phyloP scores from a whole-genome alignment of 2,797 vertebrate genomes.

The Poecilia wingei region DNA sequence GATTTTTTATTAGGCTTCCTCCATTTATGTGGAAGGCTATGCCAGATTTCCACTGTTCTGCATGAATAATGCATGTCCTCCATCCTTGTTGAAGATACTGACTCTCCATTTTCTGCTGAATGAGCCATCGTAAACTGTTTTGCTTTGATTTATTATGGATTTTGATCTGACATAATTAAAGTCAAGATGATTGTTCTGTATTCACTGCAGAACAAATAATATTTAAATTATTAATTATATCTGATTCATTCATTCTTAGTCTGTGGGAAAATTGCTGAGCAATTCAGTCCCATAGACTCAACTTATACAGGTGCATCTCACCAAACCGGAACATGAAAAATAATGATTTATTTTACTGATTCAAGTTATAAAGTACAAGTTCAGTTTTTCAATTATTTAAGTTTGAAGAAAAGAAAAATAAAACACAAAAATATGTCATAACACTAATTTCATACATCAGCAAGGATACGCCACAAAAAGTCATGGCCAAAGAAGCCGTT shows the following conservation, averaged over 20 bases:
- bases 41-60: slow-evolving; percentile 34
- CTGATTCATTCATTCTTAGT: neutral
- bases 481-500: neutral
- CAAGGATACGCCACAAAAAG: neutral
- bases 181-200: slow-evolving; percentile 9
- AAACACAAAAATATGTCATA: neutral
- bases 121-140: slow-evolving; percentile 39
- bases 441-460: neutral
- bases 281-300: neutral
- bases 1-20: slow-evolving; percentile 8
- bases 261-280: neutral
- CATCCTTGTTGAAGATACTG: slow-evolving; percentile 45
- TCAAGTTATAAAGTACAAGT: slow-evolving; percentile 9
- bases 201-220: slow-evolving; percentile 38
- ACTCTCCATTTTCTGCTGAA: slow-evolving; percentile 34
- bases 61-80: slow-evolving; percentile 65
- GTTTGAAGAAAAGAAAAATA: neutral
- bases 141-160: slow-evolving; percentile 48
- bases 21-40: slow-evolving; percentile 22
- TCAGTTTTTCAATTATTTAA: neutral
- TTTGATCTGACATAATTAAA: slow-evolving; percentile 23
- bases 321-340: neutral
- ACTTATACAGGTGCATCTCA: neutral
- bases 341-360: neutral
- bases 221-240: slow-evolving; percentile 35